A percentile compares a stretch with the other conserved stretches of the same genome.
Evolutionary conservation across 23 tunicate species (phyloP).

Genomic region (Clavelina lepadiformis): DNA sequence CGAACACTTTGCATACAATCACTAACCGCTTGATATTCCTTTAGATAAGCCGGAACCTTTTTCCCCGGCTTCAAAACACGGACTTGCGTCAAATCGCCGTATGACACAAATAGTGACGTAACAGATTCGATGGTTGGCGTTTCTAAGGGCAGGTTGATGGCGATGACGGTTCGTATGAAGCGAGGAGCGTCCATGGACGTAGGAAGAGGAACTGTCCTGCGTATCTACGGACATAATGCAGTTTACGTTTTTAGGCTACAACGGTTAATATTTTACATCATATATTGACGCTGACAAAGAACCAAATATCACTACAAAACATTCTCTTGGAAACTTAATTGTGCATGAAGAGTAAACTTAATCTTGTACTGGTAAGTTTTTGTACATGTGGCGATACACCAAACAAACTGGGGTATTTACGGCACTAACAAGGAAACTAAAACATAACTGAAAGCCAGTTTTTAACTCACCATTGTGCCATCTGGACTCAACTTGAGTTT

Average conservation of each 20-base stretch:
- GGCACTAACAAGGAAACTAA: no score
- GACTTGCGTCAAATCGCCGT: constrained; percentile 94
- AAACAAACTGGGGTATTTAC: no score
- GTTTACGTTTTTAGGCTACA: no score
- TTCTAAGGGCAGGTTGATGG: constrained; percentile 81
- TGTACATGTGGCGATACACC: no score
- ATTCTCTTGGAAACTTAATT: not conserved
- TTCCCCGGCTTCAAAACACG: constrained; percentile 89
- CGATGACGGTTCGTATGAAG: constrained; percentile 80
- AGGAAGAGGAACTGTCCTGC: constrained; percentile 66
- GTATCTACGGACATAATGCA: constrained; percentile 39
- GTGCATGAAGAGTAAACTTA: no score
- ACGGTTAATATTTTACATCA: not conserved
- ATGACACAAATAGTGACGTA: constrained; percentile 73
- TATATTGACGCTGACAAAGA: not conserved
- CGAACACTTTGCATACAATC: not conserved
- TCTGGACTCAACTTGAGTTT: constrained; percentile 79
- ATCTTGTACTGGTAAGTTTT: no score
- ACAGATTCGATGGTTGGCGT: constrained; percentile 84
- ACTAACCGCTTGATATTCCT: constrained; percentile 80
- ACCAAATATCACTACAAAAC: not conserved
- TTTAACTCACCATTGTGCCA: constrained; percentile 57
- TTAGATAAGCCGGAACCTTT: constrained; percentile 73
- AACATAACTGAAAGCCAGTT: no score
- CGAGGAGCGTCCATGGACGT: constrained; percentile 76